A percentile compares a stretch with the other conserved stretches of the same genome.
Conservation (phyloP, 1,140 invertebrate genomes). For the Planococcus citri region DNA sequence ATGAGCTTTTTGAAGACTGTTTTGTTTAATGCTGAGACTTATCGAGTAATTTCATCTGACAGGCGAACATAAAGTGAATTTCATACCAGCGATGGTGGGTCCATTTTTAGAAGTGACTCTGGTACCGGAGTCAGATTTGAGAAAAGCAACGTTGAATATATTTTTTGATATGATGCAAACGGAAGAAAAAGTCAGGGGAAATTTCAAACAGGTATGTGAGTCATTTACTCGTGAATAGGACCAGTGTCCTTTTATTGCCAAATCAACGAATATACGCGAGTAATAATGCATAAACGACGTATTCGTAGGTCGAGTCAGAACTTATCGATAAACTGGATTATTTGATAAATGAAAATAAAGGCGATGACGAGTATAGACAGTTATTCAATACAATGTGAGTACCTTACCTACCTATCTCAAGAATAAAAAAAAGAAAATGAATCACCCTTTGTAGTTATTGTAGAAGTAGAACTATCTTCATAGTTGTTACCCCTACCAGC, state of each 20-base stretch:
- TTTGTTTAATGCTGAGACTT: not conserved
- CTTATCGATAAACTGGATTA: constrained; percentile 88
- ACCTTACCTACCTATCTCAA: constrained; percentile 9
- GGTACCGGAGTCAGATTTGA: constrained; percentile 72
- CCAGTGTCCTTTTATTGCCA: too few relatives aligned
- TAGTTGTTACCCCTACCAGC: too few relatives aligned
- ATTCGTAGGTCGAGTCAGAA: constrained; percentile 64
- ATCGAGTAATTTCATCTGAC: constrained; percentile 24
- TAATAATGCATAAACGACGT: not conserved
- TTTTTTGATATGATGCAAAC: constrained; percentile 97
- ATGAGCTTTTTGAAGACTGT: not conserved
- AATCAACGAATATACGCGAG: not conserved
- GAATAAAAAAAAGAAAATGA: too few relatives aligned
- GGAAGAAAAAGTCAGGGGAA: constrained; percentile 67
- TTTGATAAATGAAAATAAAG: constrained; percentile 82
- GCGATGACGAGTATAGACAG: constrained; percentile 81
- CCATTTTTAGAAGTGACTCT: constrained; percentile 88
- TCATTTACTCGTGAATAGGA: not conserved
- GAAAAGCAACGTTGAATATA: constrained; percentile 83
- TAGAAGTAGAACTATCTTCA: too few relatives aligned
- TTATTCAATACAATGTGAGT: constrained; percentile 91
- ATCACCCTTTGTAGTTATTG: too few relatives aligned
- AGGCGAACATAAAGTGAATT: constrained; percentile 69
- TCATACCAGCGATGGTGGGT: constrained; percentile 86
- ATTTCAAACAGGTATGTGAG: constrained; percentile 54